Evolutionary conservation across 2,888 invertebrate species (phyloP), one percentile per base, ranked within the genome.

Genomic region (Eueremaeus valkanovi): DNA sequence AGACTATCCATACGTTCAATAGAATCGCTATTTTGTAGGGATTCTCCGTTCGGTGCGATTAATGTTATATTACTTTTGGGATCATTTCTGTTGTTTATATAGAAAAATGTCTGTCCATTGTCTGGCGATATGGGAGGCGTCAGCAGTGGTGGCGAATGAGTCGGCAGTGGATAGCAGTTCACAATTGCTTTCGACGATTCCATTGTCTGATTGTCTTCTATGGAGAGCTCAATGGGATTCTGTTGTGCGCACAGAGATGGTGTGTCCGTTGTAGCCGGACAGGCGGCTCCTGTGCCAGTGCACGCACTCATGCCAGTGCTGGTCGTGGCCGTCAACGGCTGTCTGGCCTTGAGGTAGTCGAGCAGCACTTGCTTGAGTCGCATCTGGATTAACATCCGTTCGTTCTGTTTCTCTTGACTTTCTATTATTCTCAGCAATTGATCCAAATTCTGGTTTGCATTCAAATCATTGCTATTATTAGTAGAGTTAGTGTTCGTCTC

Each of bases 401-500:
- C 63, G n/a, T 63, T 63, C n/a, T 63, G 36, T n/a, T 63, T 31
- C 36, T 63, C 63, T n/a, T 63, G 63, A 3, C 9, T 63, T n/a
- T 63, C 63, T 8, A 63, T 63, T 18, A 63, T 29, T 33, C 33
- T 33, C 18, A 63, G 33, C 29, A 63, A 33, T n/a, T 33, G 31
- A n/a, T 63, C 63, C 2, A 63, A n/a, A 21, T 31, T 63, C 33
- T 58, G 58, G n/a, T n/a, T n/a, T n/a, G n/a, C n/a, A n/a, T n/a
- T n/a, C n/a, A n/a, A n/a, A n/a, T n/a, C n/a, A n/a, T 11, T 18
- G 8, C 1, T 49, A 21, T 49, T n/a, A n/a, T 49, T 49, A 49
- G 21, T 21, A 0, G 49, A 5, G 21, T 49, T 49, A 2, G 2
- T 11, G n/a, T 49, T 49, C 9, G 21, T 18, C 18, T 18, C 3